Percentiles rank a stretch among this genome's conserved stretches.
Evolutionary conservation across 2,113 vertebrate species (phyloP).

Genomic region (Poeciliopsis retropinna): DNA sequence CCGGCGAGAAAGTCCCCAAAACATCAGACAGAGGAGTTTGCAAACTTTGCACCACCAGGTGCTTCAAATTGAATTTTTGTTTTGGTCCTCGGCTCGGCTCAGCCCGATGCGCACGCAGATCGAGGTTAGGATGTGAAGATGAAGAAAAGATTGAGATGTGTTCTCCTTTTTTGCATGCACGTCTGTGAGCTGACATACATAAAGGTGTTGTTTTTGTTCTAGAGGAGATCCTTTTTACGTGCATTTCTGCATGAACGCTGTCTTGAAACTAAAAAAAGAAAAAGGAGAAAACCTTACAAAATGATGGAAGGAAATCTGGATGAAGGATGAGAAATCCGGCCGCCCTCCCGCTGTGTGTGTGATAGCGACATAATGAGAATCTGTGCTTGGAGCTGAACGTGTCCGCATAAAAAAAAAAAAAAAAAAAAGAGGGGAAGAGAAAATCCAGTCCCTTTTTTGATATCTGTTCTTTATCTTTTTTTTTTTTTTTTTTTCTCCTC

Average conservation of each 20-base stretch:
- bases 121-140: slow-evolving; percentile 22
- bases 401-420: background rate
- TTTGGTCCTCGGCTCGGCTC: slow-evolving; percentile 35
- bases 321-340: background rate
- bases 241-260: background rate
- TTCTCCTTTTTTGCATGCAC: slow-evolving; percentile 8
- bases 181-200: background rate
- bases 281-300: background rate
- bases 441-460: background rate
- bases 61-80: slow-evolving; percentile 43
- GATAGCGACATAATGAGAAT: background rate
- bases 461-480: slow-evolving; percentile 27
- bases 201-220: background rate
- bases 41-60: slow-evolving; percentile 34
- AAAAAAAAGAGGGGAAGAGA: background rate
- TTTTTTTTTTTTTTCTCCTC: slow-evolving; percentile 54
- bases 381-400: background rate
- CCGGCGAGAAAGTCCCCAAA: slow-evolving; percentile 11
- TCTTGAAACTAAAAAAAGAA: background rate
- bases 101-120: slow-evolving; percentile 10
- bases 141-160: slow-evolving; percentile 23
- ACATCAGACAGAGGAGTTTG: slow-evolving; percentile 33
- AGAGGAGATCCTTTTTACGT: background rate
- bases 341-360: background rate
- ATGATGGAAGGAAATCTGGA: background rate